Conservation (phyloP, 1,140 invertebrate genomes). For the Proctacanthus coquilletti region DNA sequence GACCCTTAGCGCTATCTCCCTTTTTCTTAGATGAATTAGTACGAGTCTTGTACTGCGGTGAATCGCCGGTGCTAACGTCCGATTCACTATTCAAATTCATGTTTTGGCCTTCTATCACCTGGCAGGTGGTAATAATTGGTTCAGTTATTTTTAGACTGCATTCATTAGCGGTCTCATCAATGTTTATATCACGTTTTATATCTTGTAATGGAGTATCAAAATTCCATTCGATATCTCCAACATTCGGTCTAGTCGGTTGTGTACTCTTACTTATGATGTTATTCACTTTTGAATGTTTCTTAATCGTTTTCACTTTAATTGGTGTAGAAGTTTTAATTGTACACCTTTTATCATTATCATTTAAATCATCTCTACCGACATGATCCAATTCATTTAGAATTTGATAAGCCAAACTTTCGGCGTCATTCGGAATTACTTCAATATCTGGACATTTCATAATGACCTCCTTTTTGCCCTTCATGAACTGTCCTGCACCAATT, state of each 20-base stretch:
- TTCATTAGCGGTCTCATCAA: too few relatives aligned
- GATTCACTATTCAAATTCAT: constrained; percentile 22
- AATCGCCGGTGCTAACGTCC: constrained; percentile 23
- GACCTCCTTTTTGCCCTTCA: too few relatives aligned
- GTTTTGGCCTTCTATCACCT: constrained; percentile 25
- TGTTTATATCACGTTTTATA: too few relatives aligned
- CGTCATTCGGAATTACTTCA: too few relatives aligned
- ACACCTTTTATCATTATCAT: not conserved
- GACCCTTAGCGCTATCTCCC: constrained; percentile 26
- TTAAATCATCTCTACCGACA: not conserved
- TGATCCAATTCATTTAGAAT: not conserved
- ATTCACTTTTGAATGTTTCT: constrained; percentile 31
- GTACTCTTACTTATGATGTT: constrained; percentile 16
- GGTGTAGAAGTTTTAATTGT: constrained; percentile 4
- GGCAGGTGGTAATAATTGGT: too few relatives aligned
- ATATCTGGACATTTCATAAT: too few relatives aligned
- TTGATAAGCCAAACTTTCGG: not conserved
- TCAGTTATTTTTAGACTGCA: too few relatives aligned
- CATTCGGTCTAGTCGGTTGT: not conserved
- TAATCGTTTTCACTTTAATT: constrained; percentile 29
- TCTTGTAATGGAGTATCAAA: too few relatives aligned
- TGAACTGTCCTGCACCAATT: too few relatives aligned
- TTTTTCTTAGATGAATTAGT: too few relatives aligned
- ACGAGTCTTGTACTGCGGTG: constrained; percentile 21
- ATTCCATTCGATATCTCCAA: constrained; percentile 27